Base-by-base conservation (phyloP, 2,797 vertebrate species). In the Dicrostonyx torquatus region DNA sequence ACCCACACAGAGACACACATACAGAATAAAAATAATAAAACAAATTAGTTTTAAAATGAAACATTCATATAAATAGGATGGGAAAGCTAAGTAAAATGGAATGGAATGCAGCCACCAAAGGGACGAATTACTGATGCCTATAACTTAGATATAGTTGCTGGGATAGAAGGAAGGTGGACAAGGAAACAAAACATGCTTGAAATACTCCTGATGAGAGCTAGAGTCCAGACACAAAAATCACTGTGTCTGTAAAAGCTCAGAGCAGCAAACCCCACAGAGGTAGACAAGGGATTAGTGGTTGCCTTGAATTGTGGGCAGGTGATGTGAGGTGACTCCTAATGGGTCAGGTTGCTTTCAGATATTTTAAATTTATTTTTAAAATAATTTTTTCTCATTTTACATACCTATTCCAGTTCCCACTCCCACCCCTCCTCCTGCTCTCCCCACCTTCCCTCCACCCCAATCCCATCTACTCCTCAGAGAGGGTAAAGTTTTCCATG, bases 81-180 rank as follows among this genome's bases (percentile, higher is more conserved):
- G 17, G 78, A 5, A 94, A 66, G 31, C 6, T 55, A n/a, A 77
- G 55, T 66, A 62, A 53, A 82, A 53, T 22, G n/a, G 31, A 93
- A 26, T 95, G 64, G 75, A 90, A 64, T 48, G 72, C 58, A 91
- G 70, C 12, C 79, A 34, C 55, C 62, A 86, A 87, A 94, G 26
- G 24, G 73, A 88, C n/a, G 15, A 95, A 87, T 48, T 89, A 64
- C 10, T 66, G 37, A 89, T 29, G 48, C 43, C 29, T 68, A 64
- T 29, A 48, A 91, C 17, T 40, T 7, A 26, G 45, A 73, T 77
- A 31, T 84, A 55, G 13, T 37, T 37, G 45, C 22, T 86, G 34
- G 83, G 45, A 22, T 53, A 37, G 24, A 72, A 40, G 48, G 34
- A 86, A 72, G 24, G 62, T 86, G 2, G 48, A 18, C 48, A 8